Base-by-base conservation (phyloP, 2,888 invertebrate species). In the Dryocosmus kuriphilus region DNA sequence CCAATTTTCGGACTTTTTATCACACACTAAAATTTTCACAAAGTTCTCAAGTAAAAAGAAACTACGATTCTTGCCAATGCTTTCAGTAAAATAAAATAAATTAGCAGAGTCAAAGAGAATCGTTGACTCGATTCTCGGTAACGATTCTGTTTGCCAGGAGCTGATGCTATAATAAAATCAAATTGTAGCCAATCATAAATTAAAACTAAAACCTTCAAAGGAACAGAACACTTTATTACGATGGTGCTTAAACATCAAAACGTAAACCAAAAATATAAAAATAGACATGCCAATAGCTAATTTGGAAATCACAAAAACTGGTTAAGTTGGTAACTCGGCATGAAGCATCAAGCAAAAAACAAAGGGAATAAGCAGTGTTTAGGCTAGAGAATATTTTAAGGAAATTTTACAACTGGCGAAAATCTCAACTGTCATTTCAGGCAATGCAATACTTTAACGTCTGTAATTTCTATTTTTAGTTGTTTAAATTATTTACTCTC, bases 31-130 rank as follows among this genome's bases (percentile, higher is more conserved):
- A 46, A 46, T 16, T 62, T 60, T 79, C 35, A 74, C 27, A 2
- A 74, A 78, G n/a, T 73, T 77, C 24, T 60, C 6, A 27, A 41
- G 19, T 19, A 19, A 38, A 67, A 41, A 27, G 14, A 22, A 63
- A 63, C n/a, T 32, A 35, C n/a, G 51, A 51, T 11, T 51, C 11
- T 51, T 51, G 57, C 24, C 57, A 60, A 60, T 60, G 57, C 57
- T 60, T 60, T 60, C 57, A 27, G 14, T 60, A 27, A 60, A 60
- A 51, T 51, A 22, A 51, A 51, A 22, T 51, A 51, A 51, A 51
- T 60, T 60, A 60, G 22, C 41, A 60, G 5, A 6, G 27, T 1
- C 27, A 27, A 16, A 60, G 11, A 27, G 57, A 60, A 24, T 60
- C 57, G 24, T 60, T 27, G 27, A 14, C 24, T 24, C 14, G 16